Evolutionary conservation across 2,888 invertebrate species (phyloP).

Genomic region (Leucania comma): DNA sequence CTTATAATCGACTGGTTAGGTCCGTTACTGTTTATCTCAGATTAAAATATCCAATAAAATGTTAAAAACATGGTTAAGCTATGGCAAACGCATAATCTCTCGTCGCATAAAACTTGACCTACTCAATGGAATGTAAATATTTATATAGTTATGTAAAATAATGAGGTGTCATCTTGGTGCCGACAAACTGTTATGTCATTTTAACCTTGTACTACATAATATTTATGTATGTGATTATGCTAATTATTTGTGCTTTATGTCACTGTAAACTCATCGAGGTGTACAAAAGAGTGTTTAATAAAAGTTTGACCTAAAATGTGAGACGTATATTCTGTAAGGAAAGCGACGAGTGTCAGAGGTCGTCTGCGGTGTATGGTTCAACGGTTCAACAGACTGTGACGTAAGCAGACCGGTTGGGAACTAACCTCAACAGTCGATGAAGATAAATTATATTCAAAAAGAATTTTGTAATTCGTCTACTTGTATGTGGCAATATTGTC

Average conservation of each 20-base stretch:
- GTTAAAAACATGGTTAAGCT: constrained; percentile 20
- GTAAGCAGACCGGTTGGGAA: constrained; percentile 78
- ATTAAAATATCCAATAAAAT: constrained; percentile 32
- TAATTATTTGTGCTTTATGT: constrained; percentile 57
- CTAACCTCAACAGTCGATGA: constrained; percentile 64
- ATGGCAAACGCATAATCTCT: constrained; percentile 27
- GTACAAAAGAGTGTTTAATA: constrained; percentile 44
- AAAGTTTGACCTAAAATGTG: constrained; percentile 77
- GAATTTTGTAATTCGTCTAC: constrained; percentile 68
- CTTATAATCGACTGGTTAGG: background rate
- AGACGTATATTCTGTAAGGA: constrained; percentile 70
- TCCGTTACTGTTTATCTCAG: constrained; percentile 1
- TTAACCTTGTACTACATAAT: constrained; percentile 76
- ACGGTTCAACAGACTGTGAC: constrained; percentile 81
- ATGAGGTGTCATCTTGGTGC: constrained; percentile 69
- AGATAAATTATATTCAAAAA: constrained; percentile 67
- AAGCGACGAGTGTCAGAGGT: constrained; percentile 82
- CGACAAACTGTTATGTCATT: constrained; percentile 68
- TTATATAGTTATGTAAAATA: constrained; percentile 69
- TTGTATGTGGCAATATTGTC: constrained; percentile 36
- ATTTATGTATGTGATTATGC: constrained; percentile 58
- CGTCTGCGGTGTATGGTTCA: constrained; percentile 76
- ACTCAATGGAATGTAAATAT: constrained; percentile 64
- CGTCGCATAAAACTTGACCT: constrained; percentile 68
- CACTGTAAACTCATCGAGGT: constrained; percentile 53